phyloP scores from a whole-genome alignment of 2,797 vertebrate species.

The Catharus ustulatus region DNA sequence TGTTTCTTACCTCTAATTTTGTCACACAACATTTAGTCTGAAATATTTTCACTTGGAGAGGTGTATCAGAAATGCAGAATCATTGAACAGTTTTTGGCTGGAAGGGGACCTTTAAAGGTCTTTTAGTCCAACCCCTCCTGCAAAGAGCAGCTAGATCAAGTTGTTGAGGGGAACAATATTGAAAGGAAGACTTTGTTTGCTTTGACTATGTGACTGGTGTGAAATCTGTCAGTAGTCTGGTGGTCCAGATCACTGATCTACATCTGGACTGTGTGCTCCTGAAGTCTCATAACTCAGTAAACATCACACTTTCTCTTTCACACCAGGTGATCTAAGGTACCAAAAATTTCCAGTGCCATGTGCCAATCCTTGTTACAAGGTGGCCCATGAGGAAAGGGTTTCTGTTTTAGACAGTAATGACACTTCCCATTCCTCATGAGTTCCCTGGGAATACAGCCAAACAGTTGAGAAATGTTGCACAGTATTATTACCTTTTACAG shows the following conservation, averaged over 20 bases:
- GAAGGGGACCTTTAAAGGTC: neutral
- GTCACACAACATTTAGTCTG: neutral
- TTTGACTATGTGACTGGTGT: neutral
- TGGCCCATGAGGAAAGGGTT: neutral
- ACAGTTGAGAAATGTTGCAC: neutral
- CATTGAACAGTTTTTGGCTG: neutral
- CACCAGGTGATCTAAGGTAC: neutral
- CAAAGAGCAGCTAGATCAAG: neutral
- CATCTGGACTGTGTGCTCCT: neutral
- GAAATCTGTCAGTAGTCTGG: neutral
- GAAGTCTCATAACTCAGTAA: neutral
- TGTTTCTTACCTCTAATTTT: neutral
- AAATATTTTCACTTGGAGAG: neutral
- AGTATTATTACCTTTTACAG: neutral
- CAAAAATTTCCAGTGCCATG: neutral
- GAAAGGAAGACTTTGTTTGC: neutral
- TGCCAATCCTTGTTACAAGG: neutral
- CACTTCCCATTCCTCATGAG: neutral
- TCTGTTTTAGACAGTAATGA: neutral
- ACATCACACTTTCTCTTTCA: neutral
- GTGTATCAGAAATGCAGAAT: neutral
- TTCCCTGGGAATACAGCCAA: neutral
- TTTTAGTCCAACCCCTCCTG: neutral
- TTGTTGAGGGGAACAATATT: neutral
- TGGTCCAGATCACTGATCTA: neutral